phyloP scores from a whole-genome alignment of 2,113 vertebrate genomes.

The Nanger granti region DNA sequence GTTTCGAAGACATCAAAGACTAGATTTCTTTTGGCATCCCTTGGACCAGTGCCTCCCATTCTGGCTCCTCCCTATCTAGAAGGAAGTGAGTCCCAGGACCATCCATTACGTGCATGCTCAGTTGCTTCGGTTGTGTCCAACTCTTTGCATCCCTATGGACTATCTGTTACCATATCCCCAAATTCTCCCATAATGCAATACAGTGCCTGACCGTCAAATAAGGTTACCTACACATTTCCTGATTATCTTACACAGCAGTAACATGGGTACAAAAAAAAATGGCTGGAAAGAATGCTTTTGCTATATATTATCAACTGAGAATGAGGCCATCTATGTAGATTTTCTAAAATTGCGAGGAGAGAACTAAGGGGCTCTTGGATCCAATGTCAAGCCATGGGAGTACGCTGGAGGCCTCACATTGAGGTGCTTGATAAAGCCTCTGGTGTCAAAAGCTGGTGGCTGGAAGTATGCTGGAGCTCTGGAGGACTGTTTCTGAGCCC shows the following conservation, averaged over 20 bases:
- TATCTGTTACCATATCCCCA: neutral
- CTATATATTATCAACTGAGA: neutral
- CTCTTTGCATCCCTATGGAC: neutral
- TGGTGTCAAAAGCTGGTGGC: neutral
- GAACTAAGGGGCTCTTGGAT: neutral
- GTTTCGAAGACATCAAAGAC: neutral
- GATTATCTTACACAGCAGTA: neutral
- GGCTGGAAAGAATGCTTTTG: neutral
- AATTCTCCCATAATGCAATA: neutral
- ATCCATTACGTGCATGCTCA: neutral
- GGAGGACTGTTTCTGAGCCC: neutral
- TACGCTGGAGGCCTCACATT: neutral
- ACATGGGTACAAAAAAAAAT: neutral
- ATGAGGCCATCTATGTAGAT: neutral
- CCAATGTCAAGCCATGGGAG: neutral
- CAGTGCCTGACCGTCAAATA: neutral
- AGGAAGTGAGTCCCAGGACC: neutral
- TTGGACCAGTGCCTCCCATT: neutral
- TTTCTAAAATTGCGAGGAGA: neutral
- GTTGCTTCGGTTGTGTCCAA: rapidly evolving
- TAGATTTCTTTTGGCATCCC: neutral
- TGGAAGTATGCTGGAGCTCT: neutral
- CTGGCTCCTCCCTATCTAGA: neutral
- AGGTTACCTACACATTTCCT: neutral
- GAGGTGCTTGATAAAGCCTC: neutral